Conservation (phyloP, 1,140 invertebrate genomes). For the Heliconius eleuchia region DNA sequence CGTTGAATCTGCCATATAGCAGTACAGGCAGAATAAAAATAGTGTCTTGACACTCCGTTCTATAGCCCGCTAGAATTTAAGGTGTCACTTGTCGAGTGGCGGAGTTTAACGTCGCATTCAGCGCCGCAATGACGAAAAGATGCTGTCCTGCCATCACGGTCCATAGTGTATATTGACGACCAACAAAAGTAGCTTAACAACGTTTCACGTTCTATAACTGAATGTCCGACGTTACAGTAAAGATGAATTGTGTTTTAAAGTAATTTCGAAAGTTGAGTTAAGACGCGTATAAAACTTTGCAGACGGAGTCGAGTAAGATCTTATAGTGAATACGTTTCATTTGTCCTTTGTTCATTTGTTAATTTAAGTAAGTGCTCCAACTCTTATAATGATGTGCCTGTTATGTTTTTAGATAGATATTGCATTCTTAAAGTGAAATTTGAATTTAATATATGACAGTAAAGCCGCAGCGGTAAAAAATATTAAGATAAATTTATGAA, state of each 20-base stretch:
- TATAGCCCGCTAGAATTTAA: neutral
- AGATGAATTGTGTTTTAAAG: slow-evolving; percentile 13
- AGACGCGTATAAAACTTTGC: slow-evolving; percentile 13
- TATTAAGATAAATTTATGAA: too few species aligned
- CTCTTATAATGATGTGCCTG: neutral
- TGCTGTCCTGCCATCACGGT: too few species aligned
- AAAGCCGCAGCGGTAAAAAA: neutral
- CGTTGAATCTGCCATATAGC: neutral
- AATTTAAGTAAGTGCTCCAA: neutral
- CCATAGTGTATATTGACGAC: neutral
- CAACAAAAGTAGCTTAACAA: neutral
- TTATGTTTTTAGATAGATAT: neutral
- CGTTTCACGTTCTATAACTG: neutral
- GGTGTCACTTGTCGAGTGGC: neutral
- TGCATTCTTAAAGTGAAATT: neutral
- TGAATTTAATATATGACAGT: too few species aligned
- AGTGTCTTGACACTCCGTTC: neutral
- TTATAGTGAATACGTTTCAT: neutral
- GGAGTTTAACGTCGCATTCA: neutral
- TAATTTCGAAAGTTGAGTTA: neutral
- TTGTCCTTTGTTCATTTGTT: neutral
- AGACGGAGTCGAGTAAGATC: neutral
- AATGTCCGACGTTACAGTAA: neutral
- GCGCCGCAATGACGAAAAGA: neutral
- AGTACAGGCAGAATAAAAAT: neutral